Base-by-base conservation (phyloP, 2,113 vertebrate species). In the Phainopepla nitens region DNA sequence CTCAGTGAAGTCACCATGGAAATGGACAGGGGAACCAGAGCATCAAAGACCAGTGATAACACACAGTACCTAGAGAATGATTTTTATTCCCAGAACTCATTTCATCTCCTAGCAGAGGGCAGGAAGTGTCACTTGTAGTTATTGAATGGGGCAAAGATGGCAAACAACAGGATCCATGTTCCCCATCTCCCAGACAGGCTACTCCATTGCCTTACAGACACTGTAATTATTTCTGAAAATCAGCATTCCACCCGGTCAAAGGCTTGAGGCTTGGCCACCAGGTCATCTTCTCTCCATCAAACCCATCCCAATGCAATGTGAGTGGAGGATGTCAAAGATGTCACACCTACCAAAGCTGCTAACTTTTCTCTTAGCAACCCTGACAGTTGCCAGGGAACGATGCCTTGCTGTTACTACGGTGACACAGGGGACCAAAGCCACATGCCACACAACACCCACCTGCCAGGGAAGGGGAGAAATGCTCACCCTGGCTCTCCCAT, bases 361-460 rank as follows among this genome's bases (percentile, higher is more conserved):
- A 6, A 16, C 62, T 91, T 80, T 78, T 91, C 91, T 66, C 96
- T 96, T 87, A 95, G 93, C 94, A 96, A 89, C 93, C 53, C 69
- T 49, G 68, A 72, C 82, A 82, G 93, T 93, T 96, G 90, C 94
- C 73, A 70, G 93, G 96, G 58, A 70, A 97, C 68, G 1, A 15
- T 0, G 12, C 54, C 54, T 95, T 78, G 62, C 82, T 81, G 87
- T 97, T 89, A 82, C 97, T 94, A 57, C 5, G 7, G 89, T 86
- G 95, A 89, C 79, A 96, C 44, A 17, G 70, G 82, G 88, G 91
- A 61, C 82, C 82, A 92, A 89, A 92, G 76, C 45, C 77, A 82
- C 64, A 45, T 8, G 25, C 44, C 89, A 79, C 70, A 69, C 70
- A 66, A 57, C 93, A 61, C 76, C 85, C 64, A 91, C 68, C 64